phyloP scores from a whole-genome alignment of 1,140 invertebrate genomes.

The Brachionus sp. region DNA sequence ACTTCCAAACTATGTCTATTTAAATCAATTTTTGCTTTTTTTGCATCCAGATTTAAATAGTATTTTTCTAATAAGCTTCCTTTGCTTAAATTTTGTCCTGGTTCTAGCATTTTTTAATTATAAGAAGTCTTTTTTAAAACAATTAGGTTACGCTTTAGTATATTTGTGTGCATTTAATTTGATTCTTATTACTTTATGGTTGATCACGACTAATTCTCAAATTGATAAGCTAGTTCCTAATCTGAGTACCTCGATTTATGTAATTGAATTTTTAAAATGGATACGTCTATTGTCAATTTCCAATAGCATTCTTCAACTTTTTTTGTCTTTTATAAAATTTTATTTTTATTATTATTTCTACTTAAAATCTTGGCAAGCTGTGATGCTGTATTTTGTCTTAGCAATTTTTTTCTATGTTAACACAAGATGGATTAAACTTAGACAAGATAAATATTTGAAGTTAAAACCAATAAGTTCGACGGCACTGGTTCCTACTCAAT shows the following conservation, averaged over 20 bases:
- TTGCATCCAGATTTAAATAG: constrained; percentile 37
- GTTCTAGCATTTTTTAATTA: constrained; percentile 5
- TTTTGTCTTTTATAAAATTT: constrained; percentile 6
- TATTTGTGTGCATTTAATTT: constrained; percentile 37
- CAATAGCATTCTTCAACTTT: neutral
- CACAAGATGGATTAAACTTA: neutral
- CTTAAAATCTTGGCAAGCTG: neutral
- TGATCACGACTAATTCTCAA: constrained; percentile 11
- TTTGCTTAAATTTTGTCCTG: neutral
- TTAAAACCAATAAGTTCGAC: neutral
- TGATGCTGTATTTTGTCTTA: neutral
- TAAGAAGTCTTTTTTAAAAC: constrained; percentile 24
- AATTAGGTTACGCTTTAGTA: neutral
- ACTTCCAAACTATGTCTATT: constrained; percentile 9
- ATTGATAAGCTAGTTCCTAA: neutral
- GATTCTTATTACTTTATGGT: constrained; percentile 30
- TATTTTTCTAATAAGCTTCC: constrained; percentile 28
- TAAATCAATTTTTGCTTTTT: constrained; percentile 33
- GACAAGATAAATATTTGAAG: neutral
- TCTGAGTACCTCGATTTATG: neutral
- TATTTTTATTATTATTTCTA: neutral
- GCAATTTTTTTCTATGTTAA: neutral
- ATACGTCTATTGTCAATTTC: neutral
- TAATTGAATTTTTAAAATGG: constrained; percentile 24
- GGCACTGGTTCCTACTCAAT: neutral